Base-by-base conservation (phyloP, 1,140 invertebrate species). In the Apis dorsata region DNA sequence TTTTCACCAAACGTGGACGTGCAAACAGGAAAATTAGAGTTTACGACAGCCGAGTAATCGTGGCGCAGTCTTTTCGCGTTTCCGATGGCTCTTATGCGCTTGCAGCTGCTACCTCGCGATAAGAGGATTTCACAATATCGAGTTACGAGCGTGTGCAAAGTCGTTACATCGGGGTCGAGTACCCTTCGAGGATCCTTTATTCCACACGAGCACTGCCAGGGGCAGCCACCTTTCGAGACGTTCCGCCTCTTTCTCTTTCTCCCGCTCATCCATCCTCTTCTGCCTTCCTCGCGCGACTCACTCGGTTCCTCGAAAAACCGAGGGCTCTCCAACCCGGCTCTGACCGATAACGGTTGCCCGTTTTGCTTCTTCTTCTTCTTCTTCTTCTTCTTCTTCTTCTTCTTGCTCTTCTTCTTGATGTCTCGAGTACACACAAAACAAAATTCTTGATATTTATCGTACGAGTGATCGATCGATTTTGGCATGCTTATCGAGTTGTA, bases 41-140 rank as follows among this genome's bases (percentile, higher is more conserved):
- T 24, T 53, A 59, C 17, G 11, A 44, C 13, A 53, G n/a, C 53
- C 44, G 34, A 65, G 53, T 81, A 81, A 81, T 65, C 59, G 81
- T 13, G 53, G 44, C 65, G 69, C 53, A 72, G 49, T 62, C 66
- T 83, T 83, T 83, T 69, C 66, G 57, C 66, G 66, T 78, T 69
- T 51, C 66, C 75, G 73, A 83, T 83, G 57, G 59, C 66, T 59
- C 81, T 83, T 83, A 24, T 34, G 53, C 77, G 59, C 79, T 75
- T 66, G 51, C 85, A 85, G 79, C 86, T 86, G 86, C 66, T 85
- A 65, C 77, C 63, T 44, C 57, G 62, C 85, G 86, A 88, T 88
- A 88, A 88, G 86, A 75, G 81, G 84, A 88, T 88, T 88, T 88
- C 78, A 83, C 83, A 85, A 88, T 85, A 88, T 86, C 82, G 81